Percentiles rank a stretch among this genome's conserved stretches.
These are phyloP conservation scores for Muntiacus reevesi DNA, from an alignment of 2,113 vertebrate species.

Conservation along the genomic window DNA sequence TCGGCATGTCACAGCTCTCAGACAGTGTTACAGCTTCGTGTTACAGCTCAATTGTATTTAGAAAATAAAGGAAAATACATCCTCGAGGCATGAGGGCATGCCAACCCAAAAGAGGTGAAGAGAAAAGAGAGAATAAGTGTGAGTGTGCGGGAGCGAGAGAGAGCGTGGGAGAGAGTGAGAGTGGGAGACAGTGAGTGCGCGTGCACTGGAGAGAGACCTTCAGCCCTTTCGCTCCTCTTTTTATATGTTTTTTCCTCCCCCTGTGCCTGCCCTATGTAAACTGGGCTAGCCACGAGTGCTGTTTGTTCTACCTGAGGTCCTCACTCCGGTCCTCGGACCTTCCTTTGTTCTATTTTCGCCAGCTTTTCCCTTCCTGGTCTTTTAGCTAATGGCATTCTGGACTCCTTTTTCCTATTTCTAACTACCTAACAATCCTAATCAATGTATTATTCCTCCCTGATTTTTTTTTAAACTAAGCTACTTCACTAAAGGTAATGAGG, in stretches of 20 bases:
- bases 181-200: fast-evolving
- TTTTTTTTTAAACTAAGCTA: background rate
- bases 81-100: background rate
- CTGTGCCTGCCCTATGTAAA: background rate
- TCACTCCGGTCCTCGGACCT: background rate
- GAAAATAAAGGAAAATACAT: background rate
- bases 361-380: background rate
- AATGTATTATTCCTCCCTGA: background rate
- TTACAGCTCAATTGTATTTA: background rate
- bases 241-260: background rate
- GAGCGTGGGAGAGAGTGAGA: background rate
- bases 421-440: background rate
- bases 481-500: background rate
- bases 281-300: background rate
- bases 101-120: fast-evolving
- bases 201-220: background rate
- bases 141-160: fast-evolving
- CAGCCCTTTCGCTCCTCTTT: background rate
- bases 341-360: background rate
- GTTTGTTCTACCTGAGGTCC: background rate
- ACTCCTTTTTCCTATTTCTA: background rate
- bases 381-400: background rate
- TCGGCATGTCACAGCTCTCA: background rate
- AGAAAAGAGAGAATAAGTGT: fast-evolving
- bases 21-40: background rate